Percentiles rank a stretch among this genome's conserved stretches.
These are phyloP conservation scores for Colletes latitarsis DNA, from an alignment of 1,140 invertebrate species.

Conservation along the genomic window DNA sequence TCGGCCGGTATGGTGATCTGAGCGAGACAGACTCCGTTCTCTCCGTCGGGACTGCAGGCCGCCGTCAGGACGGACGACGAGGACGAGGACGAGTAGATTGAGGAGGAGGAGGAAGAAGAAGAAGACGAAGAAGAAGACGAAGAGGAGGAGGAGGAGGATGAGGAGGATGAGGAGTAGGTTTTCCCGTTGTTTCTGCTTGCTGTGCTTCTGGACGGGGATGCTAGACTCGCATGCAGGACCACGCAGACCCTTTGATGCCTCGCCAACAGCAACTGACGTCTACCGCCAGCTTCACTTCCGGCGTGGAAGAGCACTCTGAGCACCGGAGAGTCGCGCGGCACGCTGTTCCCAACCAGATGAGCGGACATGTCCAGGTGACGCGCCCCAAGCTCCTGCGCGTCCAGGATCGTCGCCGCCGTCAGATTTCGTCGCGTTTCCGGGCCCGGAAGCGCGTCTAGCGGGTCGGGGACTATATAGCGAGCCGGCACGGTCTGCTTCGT, in stretches of 20 bases:
- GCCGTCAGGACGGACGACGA: constrained; percentile 84
- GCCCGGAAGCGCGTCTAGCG: constrained; percentile 82
- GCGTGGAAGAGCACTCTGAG: constrained; percentile 94
- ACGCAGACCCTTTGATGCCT: constrained; percentile 87
- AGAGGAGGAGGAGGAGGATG: constrained; percentile 29
- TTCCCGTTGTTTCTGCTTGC: constrained; percentile 44
- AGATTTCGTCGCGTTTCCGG: constrained; percentile 70
- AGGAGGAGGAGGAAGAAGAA: constrained; percentile 76
- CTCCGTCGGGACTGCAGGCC: constrained; percentile 92
- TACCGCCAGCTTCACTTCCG: constrained; percentile 87
- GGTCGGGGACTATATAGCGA: constrained; percentile 91
- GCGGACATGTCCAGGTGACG: constrained; percentile 93
- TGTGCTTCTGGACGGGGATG: constrained; percentile 41
- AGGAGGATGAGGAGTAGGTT: constrained; percentile 48
- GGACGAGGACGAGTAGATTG: constrained; percentile 12
- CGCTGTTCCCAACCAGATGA: constrained; percentile 91
- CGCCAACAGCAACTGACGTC: constrained; percentile 80
- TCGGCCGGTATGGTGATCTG: constrained; percentile 90
- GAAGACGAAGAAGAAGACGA: constrained; percentile 55
- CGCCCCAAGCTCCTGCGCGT: constrained; percentile 86
- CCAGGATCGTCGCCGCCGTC: constrained; percentile 75
- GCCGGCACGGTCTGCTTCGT: constrained; percentile 96
- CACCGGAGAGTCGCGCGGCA: constrained; percentile 92
- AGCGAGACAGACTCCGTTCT: constrained; percentile 94
- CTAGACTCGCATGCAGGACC: constrained; percentile 86